phyloP scores from a whole-genome alignment of 2,888 invertebrate species.

The Toxonevra muliebris region DNA sequence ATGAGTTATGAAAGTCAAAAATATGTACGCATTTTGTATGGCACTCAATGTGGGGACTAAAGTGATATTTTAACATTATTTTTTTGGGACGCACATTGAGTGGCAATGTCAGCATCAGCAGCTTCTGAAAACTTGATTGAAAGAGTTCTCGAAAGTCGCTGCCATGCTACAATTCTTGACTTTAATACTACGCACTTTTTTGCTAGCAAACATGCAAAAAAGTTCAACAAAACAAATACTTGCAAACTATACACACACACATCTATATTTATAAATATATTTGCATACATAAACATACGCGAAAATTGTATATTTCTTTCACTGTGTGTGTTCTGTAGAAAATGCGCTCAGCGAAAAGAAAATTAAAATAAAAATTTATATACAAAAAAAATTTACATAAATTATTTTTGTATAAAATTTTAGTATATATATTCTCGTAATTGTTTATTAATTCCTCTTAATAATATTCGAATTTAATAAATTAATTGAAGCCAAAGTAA shows the following conservation, averaged over 20 bases:
- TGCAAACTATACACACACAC: too few species aligned
- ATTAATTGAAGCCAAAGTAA: too few species aligned
- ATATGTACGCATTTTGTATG: conserved; percentile 13
- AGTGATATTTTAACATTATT: too few species aligned
- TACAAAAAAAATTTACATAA: conserved; percentile 22
- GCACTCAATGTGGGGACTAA: too few species aligned
- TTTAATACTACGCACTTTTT: too few species aligned
- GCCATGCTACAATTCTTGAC: too few species aligned
- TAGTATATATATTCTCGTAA: conserved; percentile 4
- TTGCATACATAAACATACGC: conserved; percentile 11
- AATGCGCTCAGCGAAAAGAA: conserved; percentile 9
- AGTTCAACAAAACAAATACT: too few species aligned
- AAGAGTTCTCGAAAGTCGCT: too few species aligned
- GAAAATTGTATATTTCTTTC: too few species aligned
- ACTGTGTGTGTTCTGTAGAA: too few species aligned
- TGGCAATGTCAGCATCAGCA: conserved; percentile 2
- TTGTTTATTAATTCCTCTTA: conserved; percentile 10
- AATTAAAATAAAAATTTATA: conserved; percentile 25
- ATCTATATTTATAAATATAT: neutral
- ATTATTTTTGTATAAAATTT: conserved; percentile 26
- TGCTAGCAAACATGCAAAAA: too few species aligned
- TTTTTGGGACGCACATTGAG: too few species aligned
- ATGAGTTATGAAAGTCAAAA: neutral
- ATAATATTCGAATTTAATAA: neutral
- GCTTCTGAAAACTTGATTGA: conserved; percentile 10